Evolutionary conservation across 1,140 invertebrate species (phyloP).

Genomic region (Drosophila varians): DNA sequence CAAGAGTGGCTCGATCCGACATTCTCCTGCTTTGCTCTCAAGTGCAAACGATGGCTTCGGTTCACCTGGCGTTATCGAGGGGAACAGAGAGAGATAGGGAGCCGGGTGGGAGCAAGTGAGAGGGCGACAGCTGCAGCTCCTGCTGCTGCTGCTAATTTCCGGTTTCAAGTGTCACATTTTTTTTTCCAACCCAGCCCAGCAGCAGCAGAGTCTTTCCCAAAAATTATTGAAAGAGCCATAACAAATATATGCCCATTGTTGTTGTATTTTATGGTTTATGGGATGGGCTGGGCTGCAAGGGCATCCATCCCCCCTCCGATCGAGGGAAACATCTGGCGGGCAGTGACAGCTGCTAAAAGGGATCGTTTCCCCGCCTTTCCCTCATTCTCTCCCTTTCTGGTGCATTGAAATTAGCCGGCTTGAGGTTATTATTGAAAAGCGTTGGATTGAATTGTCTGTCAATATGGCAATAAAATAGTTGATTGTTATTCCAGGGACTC

Average conservation of each 20-base stretch:
- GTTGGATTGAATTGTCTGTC: constrained; percentile 72
- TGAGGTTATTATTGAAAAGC: constrained; percentile 30
- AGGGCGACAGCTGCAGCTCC: constrained; percentile 61
- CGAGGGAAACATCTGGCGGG: constrained; percentile 67
- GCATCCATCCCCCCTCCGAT: constrained; percentile 16
- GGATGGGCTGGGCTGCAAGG: too few species aligned
- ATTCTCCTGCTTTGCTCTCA: background rate
- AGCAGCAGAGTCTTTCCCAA: constrained; percentile 28
- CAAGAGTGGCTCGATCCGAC: constrained; percentile 6
- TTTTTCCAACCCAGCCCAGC: constrained; percentile 17
- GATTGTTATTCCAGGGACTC: too few species aligned
- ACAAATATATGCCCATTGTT: constrained; percentile 56
- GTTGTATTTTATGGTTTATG: constrained; percentile 66
- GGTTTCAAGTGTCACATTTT: constrained; percentile 77
- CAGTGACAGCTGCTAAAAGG: constrained; percentile 71
- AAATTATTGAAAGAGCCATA: constrained; percentile 78
- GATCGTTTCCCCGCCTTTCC: constrained; percentile 24
- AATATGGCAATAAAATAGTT: constrained; percentile 72
- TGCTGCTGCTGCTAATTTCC: constrained; percentile 68
- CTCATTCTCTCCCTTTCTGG: constrained; percentile 26
- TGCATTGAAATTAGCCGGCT: constrained; percentile 32
- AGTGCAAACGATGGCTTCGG: background rate
- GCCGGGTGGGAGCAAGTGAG: constrained; percentile 36
- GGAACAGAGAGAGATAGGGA: background rate
- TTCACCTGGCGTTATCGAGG: constrained; percentile 14